Base-by-base conservation (phyloP, 2,113 vertebrate genomes). In the Microcebus jonahi region DNA sequence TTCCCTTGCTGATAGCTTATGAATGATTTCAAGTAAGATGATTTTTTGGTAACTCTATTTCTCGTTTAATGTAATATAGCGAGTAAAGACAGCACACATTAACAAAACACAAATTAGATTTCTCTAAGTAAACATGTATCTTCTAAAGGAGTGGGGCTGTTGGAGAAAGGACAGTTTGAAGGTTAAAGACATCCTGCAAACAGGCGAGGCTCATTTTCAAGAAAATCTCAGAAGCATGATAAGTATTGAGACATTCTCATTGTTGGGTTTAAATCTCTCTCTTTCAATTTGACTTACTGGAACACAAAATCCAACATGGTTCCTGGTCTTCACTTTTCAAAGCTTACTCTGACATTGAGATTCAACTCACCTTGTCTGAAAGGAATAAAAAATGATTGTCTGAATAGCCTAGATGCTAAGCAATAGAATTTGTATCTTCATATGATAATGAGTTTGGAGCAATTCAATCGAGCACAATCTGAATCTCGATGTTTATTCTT, bases 81-180 rank as follows among this genome's bases (percentile, higher is more conserved):
- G 97, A 98, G 98, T 98, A 98, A 98, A 99, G 98, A 99, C 97
- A 98, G 98, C 98, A 97, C 98, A 96, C 98, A 98, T 99, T 99
- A 99, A 99, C 98, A 98, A 99, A 99, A 98, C 97, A 97, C 97
- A 99, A 99, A 99, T 99, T 99, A 99, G 98, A 99, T 99, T 99
- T 98, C 97, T 98, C 98, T 98, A 98, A 99, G 98, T 98, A 99
- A 99, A 99, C 98, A 99, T 98, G 98, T 96, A 98, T 98, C 98
- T 98, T 98, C 98, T 97, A 98, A 98, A 98, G 98, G 91, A 98
- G 92, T 97, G 93, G 70, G 97, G 96, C 97, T 97, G 85, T 97
- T 97, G 95, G 96, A 97, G 97, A 97, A 99, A 99, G 99, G 99
- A 98, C 98, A 97, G 81, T 84, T 67, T 99, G 99, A 99, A 99